phyloP scores from a whole-genome alignment of 2,797 vertebrate species.

The Melanotaenia trifasciata region DNA sequence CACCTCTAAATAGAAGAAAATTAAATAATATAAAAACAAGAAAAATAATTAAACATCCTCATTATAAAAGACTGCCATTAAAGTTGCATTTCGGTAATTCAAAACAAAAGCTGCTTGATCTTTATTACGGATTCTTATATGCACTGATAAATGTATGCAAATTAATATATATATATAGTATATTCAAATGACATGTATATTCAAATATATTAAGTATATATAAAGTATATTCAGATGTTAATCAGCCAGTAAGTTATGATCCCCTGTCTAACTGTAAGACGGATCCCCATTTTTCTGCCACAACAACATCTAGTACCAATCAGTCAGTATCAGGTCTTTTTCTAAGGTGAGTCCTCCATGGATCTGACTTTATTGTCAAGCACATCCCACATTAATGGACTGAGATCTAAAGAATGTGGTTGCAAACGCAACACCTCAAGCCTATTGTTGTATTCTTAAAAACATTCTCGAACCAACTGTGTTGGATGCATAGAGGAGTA shows the following conservation, averaged over 20 bases:
- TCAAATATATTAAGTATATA: too few species aligned
- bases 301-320: neutral
- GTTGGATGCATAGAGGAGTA: too few species aligned
- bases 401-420: neutral
- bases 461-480: neutral
- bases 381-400: neutral
- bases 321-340: neutral
- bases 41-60: neutral
- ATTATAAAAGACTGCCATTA: neutral
- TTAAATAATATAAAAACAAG: too few species aligned
- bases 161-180: neutral
- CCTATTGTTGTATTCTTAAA: neutral
- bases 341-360: neutral
- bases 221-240: neutral
- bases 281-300: neutral
- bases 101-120: neutral
- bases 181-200: neutral
- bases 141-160: neutral
- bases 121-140: neutral
- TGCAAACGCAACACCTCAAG: neutral
- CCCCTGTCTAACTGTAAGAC: neutral
- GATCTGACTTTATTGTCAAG: neutral
- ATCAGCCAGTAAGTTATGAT: neutral
- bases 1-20: neutral
- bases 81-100: too few species aligned